A percentile compares a stretch with the other conserved stretches of the same genome.
Conservation (phyloP, 2,888 invertebrate genomes). For the Liopterus haemorrhoidalis region DNA sequence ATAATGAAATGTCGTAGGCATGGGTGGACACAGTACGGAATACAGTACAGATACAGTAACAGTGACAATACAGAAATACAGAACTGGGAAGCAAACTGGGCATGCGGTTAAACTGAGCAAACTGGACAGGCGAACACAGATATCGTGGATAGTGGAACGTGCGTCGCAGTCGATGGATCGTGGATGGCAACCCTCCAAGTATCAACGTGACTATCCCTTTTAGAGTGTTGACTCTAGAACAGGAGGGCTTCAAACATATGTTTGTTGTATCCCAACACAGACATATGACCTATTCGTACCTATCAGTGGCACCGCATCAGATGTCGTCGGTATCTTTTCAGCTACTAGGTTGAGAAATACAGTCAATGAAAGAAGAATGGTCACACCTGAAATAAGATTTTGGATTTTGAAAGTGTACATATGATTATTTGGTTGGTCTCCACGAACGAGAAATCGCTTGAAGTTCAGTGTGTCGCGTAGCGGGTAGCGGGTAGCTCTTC, state of each 20-base stretch:
- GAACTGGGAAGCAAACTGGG: constrained; percentile 12
- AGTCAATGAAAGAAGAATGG: constrained; percentile 93
- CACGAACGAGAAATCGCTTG: too few species aligned
- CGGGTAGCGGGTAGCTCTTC: too few species aligned
- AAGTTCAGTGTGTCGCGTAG: too few species aligned
- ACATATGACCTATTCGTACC: constrained; percentile 51
- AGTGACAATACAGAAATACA: constrained; percentile 6
- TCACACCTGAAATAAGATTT: constrained; percentile 74
- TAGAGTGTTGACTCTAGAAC: constrained; percentile 37
- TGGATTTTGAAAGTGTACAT: constrained; percentile 44
- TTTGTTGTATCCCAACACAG: constrained; percentile 41
- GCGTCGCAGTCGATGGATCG: too few species aligned
- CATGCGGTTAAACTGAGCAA: constrained; percentile 21
- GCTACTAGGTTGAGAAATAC: constrained; percentile 97
- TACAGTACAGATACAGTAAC: neutral
- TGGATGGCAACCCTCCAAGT: constrained; percentile 45
- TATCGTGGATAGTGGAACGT: constrained; percentile 23
- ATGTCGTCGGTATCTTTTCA: constrained; percentile 89
- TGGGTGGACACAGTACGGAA: constrained; percentile 12
- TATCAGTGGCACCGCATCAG: constrained; percentile 78
- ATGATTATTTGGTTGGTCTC: too few species aligned
- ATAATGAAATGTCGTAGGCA: constrained; percentile 13
- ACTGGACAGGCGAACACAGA: constrained; percentile 17
- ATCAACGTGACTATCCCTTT: constrained; percentile 46
- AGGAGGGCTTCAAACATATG: constrained; percentile 46